Percentiles rank a stretch among this genome's conserved stretches.
phyloP scores from a whole-genome alignment of 2,888 invertebrate species.

The Bhutanitis thaidina region DNA sequence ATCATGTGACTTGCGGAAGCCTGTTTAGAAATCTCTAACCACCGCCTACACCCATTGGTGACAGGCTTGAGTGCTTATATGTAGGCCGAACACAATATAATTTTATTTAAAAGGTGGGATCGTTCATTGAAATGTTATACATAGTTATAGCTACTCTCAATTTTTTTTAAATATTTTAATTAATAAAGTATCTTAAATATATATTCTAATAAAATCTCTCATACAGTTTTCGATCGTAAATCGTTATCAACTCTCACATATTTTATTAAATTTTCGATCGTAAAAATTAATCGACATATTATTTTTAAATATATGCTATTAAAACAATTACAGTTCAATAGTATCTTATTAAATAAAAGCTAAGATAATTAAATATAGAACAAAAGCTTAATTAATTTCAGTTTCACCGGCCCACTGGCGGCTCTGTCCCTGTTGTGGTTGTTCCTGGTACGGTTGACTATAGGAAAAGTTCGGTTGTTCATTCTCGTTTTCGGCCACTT shows the following conservation, averaged over 20 bases:
- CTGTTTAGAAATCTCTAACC: too few relatives aligned
- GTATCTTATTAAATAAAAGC: neutral
- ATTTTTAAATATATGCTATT: neutral
- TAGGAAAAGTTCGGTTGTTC: slow-evolving; percentile 41
- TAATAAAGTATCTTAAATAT: too few relatives aligned
- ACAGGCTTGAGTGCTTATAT: too few relatives aligned
- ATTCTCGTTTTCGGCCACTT: slow-evolving; percentile 43
- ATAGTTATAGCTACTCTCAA: neutral
- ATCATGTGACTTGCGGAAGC: too few relatives aligned
- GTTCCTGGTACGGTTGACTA: slow-evolving; percentile 31
- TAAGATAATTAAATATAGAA: neutral
- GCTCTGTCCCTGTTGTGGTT: slow-evolving; percentile 23
- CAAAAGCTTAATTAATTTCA: slow-evolving; percentile 57
- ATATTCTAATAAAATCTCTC: too few relatives aligned
- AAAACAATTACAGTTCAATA: neutral
- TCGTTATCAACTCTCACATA: too few relatives aligned
- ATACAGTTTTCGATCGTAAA: too few relatives aligned
- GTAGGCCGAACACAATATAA: neutral
- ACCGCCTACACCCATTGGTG: too few relatives aligned
- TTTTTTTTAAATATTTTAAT: too few relatives aligned
- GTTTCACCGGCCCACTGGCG: slow-evolving; percentile 64
- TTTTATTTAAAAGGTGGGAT: slow-evolving; percentile 14
- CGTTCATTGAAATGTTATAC: neutral
- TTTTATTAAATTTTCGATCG: neutral
- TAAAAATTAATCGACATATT: neutral